Percentiles rank a stretch among this genome's conserved stretches.
Evolutionary conservation across 2,888 invertebrate genomes (phyloP).

Genomic region (Tenodera sinensis): DNA sequence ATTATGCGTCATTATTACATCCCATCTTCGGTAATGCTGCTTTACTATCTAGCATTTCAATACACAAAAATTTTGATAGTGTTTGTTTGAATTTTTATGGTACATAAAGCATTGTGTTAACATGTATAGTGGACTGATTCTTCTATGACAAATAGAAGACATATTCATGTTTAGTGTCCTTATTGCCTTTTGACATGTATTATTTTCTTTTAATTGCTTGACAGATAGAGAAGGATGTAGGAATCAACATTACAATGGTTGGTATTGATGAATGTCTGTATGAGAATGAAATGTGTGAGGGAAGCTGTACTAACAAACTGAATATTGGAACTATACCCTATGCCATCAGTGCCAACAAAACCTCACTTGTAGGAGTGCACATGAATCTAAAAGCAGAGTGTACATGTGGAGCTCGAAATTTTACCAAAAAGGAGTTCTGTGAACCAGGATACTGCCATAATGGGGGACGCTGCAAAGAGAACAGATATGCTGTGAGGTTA

Average conservation of each 20-base stretch:
- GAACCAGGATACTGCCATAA: conserved; percentile 50
- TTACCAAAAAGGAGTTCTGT: conserved; percentile 47
- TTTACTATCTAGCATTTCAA: no score
- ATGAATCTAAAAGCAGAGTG: conserved; percentile 49
- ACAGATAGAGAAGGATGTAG: conserved; percentile 47
- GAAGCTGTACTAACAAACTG: conserved; percentile 51
- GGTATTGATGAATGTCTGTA: conserved; percentile 51
- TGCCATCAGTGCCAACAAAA: conserved; percentile 55
- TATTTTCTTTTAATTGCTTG: conserved; percentile 1
- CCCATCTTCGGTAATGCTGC: no score
- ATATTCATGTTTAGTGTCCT: neutral
- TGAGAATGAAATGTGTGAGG: conserved; percentile 46
- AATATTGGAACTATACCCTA: conserved; percentile 40
- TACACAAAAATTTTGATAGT: no score
- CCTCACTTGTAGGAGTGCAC: conserved; percentile 55
- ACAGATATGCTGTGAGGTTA: conserved; percentile 40
- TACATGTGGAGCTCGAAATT: conserved; percentile 48
- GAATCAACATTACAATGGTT: conserved; percentile 52
- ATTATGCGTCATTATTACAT: no score
- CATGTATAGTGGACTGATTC: no score
- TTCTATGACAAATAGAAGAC: neutral
- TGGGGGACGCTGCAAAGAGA: conserved; percentile 54
- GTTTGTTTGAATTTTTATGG: no score
- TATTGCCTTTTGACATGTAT: neutral
- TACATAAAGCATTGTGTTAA: no score